Evolutionary conservation across 1,140 invertebrate genomes (phyloP).

Genomic region (Eueides isabella): DNA sequence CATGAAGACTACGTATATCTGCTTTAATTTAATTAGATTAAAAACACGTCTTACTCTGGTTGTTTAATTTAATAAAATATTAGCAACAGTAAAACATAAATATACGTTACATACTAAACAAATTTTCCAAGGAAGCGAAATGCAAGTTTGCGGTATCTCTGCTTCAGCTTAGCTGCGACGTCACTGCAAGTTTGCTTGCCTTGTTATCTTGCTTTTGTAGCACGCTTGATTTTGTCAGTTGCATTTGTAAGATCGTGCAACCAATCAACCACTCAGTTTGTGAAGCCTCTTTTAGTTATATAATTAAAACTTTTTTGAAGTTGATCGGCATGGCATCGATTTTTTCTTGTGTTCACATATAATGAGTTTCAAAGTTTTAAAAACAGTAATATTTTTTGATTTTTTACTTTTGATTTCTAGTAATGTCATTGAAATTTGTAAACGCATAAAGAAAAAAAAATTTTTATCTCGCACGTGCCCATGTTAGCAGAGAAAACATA

Average conservation of each 20-base stretch:
- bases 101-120: background rate
- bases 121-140: conserved; percentile 27
- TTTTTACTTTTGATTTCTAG: no score
- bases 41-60: no score
- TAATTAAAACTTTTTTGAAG: background rate
- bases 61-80: background rate
- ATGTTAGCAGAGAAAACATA: no score
- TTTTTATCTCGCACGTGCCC: no score
- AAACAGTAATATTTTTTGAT: no score
- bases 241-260: conserved; percentile 47
- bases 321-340: background rate
- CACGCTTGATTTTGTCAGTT: conserved; percentile 62
- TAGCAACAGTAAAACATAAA: background rate
- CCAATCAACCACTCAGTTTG: conserved; percentile 21
- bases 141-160: conserved; percentile 56
- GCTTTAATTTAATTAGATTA: no score
- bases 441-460: no score
- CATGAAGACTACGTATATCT: no score
- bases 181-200: conserved; percentile 65
- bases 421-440: no score
- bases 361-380: no score
- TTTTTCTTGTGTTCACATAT: background rate
- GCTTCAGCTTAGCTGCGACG: conserved; percentile 62
- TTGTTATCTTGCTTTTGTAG: conserved; percentile 46
- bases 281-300: conserved; percentile 14